These are phyloP conservation scores for Cottus gobio DNA, from an alignment of 2,113 vertebrate species.

Conservation along the genomic window DNA sequence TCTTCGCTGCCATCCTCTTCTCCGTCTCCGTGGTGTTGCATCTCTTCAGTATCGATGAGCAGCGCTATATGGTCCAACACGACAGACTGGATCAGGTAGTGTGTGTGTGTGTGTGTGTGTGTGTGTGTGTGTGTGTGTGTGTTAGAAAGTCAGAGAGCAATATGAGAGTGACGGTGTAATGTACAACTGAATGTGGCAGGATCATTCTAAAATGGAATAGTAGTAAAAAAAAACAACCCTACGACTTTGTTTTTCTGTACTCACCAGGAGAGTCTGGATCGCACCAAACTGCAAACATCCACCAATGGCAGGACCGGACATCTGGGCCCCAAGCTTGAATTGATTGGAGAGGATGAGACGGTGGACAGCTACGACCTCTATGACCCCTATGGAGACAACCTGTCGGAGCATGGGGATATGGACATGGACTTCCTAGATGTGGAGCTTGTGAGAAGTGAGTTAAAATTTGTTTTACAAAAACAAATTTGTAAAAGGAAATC, in stretches of 20 bases:
- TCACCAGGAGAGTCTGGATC: constrained; percentile 71
- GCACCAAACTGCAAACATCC: constrained; percentile 53
- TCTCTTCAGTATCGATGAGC: constrained; percentile 95
- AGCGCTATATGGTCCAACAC: constrained; percentile 89
- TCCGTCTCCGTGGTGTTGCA: constrained; percentile 90
- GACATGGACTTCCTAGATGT: constrained; percentile 87
- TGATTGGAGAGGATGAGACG: constrained; percentile 84
- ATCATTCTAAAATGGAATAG: not conserved
- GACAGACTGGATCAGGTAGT: constrained; percentile 85
- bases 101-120: not conserved
- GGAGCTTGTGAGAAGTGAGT: constrained; percentile 89
- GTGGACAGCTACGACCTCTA: constrained; percentile 81
- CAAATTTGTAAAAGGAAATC: not conserved
- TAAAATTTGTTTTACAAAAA: too few species aligned
- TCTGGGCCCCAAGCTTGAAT: constrained; percentile 77
- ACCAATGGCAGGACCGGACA: constrained; percentile 70
- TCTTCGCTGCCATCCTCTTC: constrained; percentile 94
- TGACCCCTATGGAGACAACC: constrained; percentile 77
- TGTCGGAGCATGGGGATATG: constrained; percentile 86
- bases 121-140: not conserved
- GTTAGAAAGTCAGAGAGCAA: too few species aligned
- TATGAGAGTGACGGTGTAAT: too few species aligned
- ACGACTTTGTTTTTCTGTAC: not conserved
- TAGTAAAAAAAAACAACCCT: not conserved
- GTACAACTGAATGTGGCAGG: too few species aligned